Percentiles rank a stretch among this genome's conserved stretches.
phyloP scores from a whole-genome alignment of 2,113 vertebrate genomes.

The Vanacampus margaritifer region DNA sequence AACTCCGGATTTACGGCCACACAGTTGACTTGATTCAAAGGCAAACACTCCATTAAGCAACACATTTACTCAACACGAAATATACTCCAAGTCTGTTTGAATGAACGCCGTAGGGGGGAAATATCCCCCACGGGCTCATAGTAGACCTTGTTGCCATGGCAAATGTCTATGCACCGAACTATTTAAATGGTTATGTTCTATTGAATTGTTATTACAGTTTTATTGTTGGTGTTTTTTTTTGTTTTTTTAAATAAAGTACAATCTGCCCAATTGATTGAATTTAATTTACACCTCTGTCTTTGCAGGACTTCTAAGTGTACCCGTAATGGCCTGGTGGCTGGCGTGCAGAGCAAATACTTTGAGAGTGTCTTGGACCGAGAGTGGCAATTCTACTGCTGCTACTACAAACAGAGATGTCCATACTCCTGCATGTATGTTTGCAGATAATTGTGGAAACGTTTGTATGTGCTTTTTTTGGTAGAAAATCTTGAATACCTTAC shows the following conservation, averaged over 20 bases:
- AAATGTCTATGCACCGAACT: slow-evolving; percentile 30
- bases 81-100: background rate
- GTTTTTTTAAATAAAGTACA: background rate
- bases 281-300: slow-evolving; percentile 23
- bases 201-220: no score
- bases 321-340: slow-evolving; percentile 89
- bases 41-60: background rate
- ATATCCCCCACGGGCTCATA: no score
- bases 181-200: background rate
- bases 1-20: background rate
- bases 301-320: slow-evolving; percentile 91
- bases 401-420: slow-evolving; percentile 84
- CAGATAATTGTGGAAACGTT: background rate
- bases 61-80: background rate
- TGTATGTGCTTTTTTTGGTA: background rate
- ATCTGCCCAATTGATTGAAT: background rate
- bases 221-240: no score
- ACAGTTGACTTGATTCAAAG: background rate
- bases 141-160: slow-evolving; percentile 59
- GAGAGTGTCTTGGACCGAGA: slow-evolving; percentile 90
- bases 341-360: slow-evolving; percentile 93
- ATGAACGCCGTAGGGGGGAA: background rate
- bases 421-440: slow-evolving; percentile 90
- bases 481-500: no score
- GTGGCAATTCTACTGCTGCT: slow-evolving; percentile 98